phyloP scores from a whole-genome alignment of 2,888 invertebrate genomes.

The Microdon myrmicae region DNA sequence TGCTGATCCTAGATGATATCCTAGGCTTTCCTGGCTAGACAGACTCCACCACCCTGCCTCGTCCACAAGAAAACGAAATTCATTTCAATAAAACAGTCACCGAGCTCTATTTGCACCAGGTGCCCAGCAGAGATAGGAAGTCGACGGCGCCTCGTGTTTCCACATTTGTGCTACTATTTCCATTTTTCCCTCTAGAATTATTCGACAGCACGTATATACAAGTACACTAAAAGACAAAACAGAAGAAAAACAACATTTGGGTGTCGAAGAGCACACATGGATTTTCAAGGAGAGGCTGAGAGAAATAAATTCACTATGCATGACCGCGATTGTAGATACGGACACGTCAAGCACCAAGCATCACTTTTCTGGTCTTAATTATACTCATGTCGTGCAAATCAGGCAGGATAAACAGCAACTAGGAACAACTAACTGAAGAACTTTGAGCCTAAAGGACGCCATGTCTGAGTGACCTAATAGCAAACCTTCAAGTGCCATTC shows the following conservation, averaged over 20 bases:
- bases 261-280: not conserved
- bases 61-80: constrained; percentile 45
- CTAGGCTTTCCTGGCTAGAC: too few relatives aligned
- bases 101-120: constrained; percentile 58
- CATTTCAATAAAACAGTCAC: constrained; percentile 57
- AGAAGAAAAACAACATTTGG: constrained; percentile 3
- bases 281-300: not conserved
- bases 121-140: constrained; percentile 40
- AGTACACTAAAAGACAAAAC: constrained; percentile 1
- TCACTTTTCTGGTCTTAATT: constrained; percentile 21
- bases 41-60: too few relatives aligned
- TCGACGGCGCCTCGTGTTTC: too few relatives aligned
- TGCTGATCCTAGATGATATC: too few relatives aligned
- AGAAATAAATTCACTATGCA: not conserved
- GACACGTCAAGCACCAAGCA: constrained; percentile 1
- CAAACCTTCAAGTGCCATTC: too few relatives aligned
- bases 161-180: too few relatives aligned
- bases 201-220: constrained; percentile 1
- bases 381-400: too few relatives aligned
- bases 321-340: not conserved
- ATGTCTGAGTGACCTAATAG: too few relatives aligned
- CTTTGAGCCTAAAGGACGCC: too few relatives aligned
- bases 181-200: constrained; percentile 17
- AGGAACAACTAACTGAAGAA: too few relatives aligned
- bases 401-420: too few relatives aligned